Evolutionary conservation across 2,113 vertebrate genomes (phyloP), one percentile per base, ranked within the genome.

Genomic region (Hydropotes inermis): DNA sequence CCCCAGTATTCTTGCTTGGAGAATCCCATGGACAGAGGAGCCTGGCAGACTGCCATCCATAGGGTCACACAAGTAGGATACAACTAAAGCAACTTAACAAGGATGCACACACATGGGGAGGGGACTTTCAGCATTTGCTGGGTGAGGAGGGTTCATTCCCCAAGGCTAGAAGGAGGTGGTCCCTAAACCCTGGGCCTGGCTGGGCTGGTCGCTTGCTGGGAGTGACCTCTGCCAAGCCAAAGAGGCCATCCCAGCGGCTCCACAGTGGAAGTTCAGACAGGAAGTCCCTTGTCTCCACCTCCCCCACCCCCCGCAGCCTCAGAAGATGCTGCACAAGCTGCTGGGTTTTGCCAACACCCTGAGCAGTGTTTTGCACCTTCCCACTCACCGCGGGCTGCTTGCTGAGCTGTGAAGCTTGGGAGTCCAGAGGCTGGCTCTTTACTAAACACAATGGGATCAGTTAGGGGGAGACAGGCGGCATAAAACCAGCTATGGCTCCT

Each of bases 1-100:
- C 23, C 4, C 70, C 39, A 27, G 23, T 76, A 7, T 27, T 76
- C 39, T 43, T 25, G 23, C 23, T 39, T 43, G 70, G 39, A 43
- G 23, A 76, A 43, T 76, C 23, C 70, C 70, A 27, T 27, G 39
- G 70, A 14, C 39, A 74, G 70, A 43, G 23, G 39, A 76, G 70
- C 70, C 70, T 76, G 70, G 70, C 0, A 0, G 70, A 7, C 39
- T 76, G 39, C 12, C 0, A 39, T 43, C 70, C 70, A 27, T 2
- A 76, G 70, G 7, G 39, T 76, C 1, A 0, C 23, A 43, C 36
- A 27, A 43, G 70, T 43, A 13, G 70, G 21, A 76, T 43, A 27
- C 70, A 15, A 43, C 36, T 76, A 15, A 76, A 43, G 21, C 67
- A 27, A 76, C 23, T 76, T 76, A 43, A 27, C 39, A 43, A 43